Base-by-base conservation (phyloP, 2,113 vertebrate species). In the Corythornis vintsioides region DNA sequence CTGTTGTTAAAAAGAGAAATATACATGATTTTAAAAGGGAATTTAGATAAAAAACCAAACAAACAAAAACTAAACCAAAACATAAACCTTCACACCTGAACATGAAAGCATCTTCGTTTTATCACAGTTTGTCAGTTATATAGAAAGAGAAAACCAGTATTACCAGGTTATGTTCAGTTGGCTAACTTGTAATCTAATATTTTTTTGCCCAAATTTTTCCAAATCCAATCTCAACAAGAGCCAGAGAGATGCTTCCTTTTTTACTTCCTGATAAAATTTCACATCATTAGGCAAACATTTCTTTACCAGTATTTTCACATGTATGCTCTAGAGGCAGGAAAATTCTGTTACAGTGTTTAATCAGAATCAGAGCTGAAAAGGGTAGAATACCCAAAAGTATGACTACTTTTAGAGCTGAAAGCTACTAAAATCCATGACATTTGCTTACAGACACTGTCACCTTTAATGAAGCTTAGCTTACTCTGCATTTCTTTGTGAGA, bases 71-170 rank as follows among this genome's bases (percentile, higher is more conserved):
- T 38, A 33, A 60, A 1, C 2, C 12, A 43, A 15, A 12, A 6
- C 48, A 50, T 12, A 50, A 4, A 66, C 16, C 8, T 74, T 77
- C 48, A 43, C 29, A 81, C 7, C 29, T 47, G 19, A 83, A 82
- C 20, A 72, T 45, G 40, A 94, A 93, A 93, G 47, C 19, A 64
- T 71, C 33, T 55, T 28, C 74, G 35, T 74, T 83, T 89, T 63
- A 77, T 29, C 28, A 45, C 7, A 88, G 26, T 10, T 76, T 92
- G 22, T 20, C 74, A 92, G 29, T 47, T 64, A 52, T 14, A 48
- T 1, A 56, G 40, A 65, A 60, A 92, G 20, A 83, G 28, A 48
- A 77, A 24, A 91, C 43, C 48, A 38, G 4, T 28, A 63, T 43
- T 15, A 67, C 4, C 1, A 60, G n/a, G 33, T 73, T 81, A 10